phyloP scores from a whole-genome alignment of 2,797 vertebrate species.

The Meda fulgida region DNA sequence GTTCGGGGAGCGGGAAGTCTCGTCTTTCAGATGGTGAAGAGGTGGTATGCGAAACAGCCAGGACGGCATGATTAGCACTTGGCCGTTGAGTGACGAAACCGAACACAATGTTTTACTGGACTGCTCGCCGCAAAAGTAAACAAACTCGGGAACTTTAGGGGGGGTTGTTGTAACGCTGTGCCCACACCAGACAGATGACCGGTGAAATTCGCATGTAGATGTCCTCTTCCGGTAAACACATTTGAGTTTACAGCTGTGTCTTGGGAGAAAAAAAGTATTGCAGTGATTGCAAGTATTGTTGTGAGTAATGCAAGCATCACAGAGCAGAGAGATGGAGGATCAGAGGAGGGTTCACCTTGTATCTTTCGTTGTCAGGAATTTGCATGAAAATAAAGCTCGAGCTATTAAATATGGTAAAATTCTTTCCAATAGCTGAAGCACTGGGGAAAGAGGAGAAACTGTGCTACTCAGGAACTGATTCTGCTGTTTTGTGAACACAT shows the following conservation, averaged over 20 bases:
- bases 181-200: constrained; percentile 25
- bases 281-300: not conserved
- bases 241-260: constrained; percentile 41
- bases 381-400: not conserved
- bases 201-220: constrained; percentile 10
- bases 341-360: not conserved
- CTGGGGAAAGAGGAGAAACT: constrained; percentile 3
- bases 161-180: not conserved
- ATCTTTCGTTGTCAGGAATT: not conserved
- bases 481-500: constrained; percentile 14
- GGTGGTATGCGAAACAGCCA: constrained; percentile 33
- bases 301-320: constrained; percentile 15
- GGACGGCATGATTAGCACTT: constrained; percentile 31
- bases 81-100: constrained; percentile 37
- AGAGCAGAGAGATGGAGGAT: not conserved
- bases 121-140: constrained; percentile 36
- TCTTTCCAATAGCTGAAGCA: not conserved
- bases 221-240: constrained; percentile 46
- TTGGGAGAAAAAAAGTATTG: not conserved
- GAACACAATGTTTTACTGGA: constrained; percentile 33
- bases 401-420: not conserved
- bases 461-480: not conserved
- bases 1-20: constrained; percentile 44
- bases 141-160: not conserved
- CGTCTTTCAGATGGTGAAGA: constrained; percentile 55